These are phyloP conservation scores for Cryptus armator DNA, from an alignment of 2,888 invertebrate species.

Conservation along the genomic window DNA sequence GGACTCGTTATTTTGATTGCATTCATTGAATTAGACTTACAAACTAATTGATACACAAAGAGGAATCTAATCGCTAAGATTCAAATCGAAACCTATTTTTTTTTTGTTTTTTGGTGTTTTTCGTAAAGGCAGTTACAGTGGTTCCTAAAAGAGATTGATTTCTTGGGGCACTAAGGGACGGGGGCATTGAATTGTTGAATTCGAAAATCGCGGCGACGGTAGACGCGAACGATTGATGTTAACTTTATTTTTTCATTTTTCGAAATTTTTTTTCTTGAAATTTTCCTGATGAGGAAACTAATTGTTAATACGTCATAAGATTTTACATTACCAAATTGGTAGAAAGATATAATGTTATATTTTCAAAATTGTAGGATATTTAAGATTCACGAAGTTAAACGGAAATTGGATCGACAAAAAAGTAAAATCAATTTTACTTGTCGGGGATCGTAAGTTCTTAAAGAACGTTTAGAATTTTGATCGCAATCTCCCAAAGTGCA, in stretches of 20 bases:
- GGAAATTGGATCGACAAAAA: too few species aligned
- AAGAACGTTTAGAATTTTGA: not conserved
- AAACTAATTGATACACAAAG: constrained; percentile 47
- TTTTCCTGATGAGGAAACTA: not conserved
- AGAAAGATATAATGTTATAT: not conserved
- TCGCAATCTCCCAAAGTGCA: not conserved
- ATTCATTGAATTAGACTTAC: constrained; percentile 47
- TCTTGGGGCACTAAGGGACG: not conserved
- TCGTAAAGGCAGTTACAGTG: constrained; percentile 60
- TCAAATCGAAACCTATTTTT: constrained; percentile 34
- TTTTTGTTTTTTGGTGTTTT: constrained; percentile 48
- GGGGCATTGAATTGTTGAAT: not conserved
- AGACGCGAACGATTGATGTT: not conserved
- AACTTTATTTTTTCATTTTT: not conserved
- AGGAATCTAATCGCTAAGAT: constrained; percentile 37
- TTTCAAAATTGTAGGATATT: not conserved
- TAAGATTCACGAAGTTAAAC: too few species aligned
- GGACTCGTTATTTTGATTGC: constrained; percentile 22
- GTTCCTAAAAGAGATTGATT: constrained; percentile 16
- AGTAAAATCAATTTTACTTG: too few species aligned
- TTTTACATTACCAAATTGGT: not conserved
- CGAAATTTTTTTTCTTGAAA: not conserved
- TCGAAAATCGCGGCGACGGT: constrained; percentile 2
- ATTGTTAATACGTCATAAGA: not conserved
- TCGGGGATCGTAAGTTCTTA: not conserved